A percentile compares a stretch with the other conserved stretches of the same genome.
Evolutionary conservation across 2,113 vertebrate genomes (phyloP).

Genomic region (Cyprinodon tularosa): DNA sequence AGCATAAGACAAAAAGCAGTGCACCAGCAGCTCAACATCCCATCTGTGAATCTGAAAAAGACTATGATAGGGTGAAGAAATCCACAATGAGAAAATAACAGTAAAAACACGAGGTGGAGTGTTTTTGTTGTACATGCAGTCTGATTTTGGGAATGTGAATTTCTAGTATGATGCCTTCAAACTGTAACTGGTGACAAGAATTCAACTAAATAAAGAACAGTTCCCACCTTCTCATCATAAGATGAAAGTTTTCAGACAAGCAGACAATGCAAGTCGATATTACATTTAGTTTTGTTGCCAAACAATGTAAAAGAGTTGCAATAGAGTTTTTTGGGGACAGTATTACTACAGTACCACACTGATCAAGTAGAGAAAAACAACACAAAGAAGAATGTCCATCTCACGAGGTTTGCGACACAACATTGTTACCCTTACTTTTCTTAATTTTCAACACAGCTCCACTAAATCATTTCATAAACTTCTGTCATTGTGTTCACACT

Average conservation of each 20-base stretch:
- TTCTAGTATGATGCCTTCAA: neutral
- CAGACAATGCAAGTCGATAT: neutral
- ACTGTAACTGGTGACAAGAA: neutral
- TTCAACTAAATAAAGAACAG: neutral
- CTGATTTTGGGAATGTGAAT: neutral
- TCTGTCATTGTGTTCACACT: too few species aligned
- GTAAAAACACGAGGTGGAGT: too few species aligned
- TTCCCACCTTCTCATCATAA: neutral
- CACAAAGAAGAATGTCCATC: too few species aligned
- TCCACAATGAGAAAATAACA: too few species aligned
- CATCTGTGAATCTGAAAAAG: neutral
- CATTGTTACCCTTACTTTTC: too few species aligned
- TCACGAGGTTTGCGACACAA: too few species aligned
- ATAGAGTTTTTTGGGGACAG: too few species aligned
- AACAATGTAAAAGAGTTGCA: too few species aligned
- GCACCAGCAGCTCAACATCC: neutral
- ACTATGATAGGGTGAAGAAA: neutral
- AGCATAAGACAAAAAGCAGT: neutral
- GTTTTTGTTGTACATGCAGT: neutral
- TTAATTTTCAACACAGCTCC: too few species aligned
- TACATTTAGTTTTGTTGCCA: neutral
- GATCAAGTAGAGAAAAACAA: too few species aligned
- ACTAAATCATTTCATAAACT: too few species aligned
- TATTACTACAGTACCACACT: too few species aligned
- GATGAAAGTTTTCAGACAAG: neutral